Evolutionary conservation across 2,888 invertebrate genomes (phyloP), one percentile per base, ranked within the genome.

Genomic region (Drosophila meridiana): DNA sequence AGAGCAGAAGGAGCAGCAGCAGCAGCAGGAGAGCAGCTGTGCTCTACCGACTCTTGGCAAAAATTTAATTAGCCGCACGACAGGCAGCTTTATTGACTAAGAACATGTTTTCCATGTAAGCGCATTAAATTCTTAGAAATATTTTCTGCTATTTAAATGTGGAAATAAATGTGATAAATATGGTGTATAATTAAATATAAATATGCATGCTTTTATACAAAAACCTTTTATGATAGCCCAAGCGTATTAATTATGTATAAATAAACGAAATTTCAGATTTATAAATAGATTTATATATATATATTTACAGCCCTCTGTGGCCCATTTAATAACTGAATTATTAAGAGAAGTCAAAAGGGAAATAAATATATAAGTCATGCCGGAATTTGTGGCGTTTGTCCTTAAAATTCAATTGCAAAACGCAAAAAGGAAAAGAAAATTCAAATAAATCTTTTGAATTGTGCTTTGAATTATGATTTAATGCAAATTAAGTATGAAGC

Each of bases 241-340:
- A 28, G 53, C 53, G 28, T 40, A 40, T 40, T 56, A 40, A 30
- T 56, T 30, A 40, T 56, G 36, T 8, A 56, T 55, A 56, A 40
- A 30, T 56, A 40, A 40, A 26, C n/a, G 26, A 7, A 14, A 55
- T 40, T 20, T 20, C 5, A 28, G 14, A 55, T 38, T 38, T 28
- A 55, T n/a, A n/a, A 13, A 52, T 8, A 30, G n/a, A 26, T 26
- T 26, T 45, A 45, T 4, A 30, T 36, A 34, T 28, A 38, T 14
- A 55, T 30, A 40, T 7, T 13, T 26, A 36, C 1, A 36, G 36
- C 34, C 4, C 8, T 36, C 26, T 14, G 26, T 53, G 20, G 7
- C 26, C 20, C 11, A 52, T 55, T 56, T 42, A 56, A 56, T 42
- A 56, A 56, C 26, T 56, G 38, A 56, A 56, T n/a, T 40, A 56